Evolutionary conservation across 2,797 vertebrate species (phyloP), one percentile per base, ranked within the genome.

Genomic region (Chromis chromis): DNA sequence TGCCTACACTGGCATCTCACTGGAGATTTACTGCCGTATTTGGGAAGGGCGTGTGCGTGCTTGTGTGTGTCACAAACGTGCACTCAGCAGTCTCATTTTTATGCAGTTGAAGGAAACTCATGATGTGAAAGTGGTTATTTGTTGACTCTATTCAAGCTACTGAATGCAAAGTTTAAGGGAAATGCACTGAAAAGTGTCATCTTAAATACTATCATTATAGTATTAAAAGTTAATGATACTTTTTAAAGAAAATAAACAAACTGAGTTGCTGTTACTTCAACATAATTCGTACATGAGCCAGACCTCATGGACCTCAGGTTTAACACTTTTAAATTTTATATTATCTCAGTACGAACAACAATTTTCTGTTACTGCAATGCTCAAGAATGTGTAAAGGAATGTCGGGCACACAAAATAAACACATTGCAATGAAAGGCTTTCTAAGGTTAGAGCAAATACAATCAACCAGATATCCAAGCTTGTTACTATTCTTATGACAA

Each of bases 21-120:
- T 65, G 60, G 88, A 90, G 86, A 93, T 94, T 92, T 92, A 91
- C 88, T 86, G 90, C 94, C 92, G 83, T 92, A 93, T 94, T 94
- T 93, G 90, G 93, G 88, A 84, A 87, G 74, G 84, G 87, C 39
- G 76, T 83, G 82, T 74, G 81, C 61, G 63, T 31, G 21, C 70
- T 74, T 86, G 83, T 82, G 72, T 76, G 28, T 89, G 84, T 85
- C 84, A 85, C 79, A 86, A 89, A 82, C 76, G 57, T 88, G 85
- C 85, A 81, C 76, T 70, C 19, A 10, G 67, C 70, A 54, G 55
- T 10, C 49, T 52, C 3, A n/a, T 21, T 76, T 74, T 72, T 60
- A 61, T 13, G 25, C 22, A 4, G 17, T 39, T 53, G n/a, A 59
- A 63, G 42, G 31, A 70, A 70, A 44, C 12, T 28, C 2, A 21